Conservation (phyloP, 2,113 vertebrate species). For the Eulacestoma nigropectus region DNA sequence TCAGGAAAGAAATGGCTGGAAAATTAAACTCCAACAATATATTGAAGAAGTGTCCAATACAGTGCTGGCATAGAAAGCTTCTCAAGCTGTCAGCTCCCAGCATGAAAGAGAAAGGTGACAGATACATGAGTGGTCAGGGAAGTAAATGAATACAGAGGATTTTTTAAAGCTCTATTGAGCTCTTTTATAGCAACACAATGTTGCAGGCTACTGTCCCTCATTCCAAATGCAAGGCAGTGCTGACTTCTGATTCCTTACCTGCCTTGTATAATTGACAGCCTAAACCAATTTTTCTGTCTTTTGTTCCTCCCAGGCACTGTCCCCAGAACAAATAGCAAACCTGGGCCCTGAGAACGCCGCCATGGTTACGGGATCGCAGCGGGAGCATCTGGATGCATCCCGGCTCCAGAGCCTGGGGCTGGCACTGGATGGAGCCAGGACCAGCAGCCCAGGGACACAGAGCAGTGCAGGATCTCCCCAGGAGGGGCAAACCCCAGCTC, state of each 20-base stretch:
- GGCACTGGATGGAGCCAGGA: slow-evolving; percentile 69
- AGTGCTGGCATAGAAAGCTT: background rate
- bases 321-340: slow-evolving; percentile 69
- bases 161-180: background rate
- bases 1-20: background rate
- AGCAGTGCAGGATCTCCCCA: background rate
- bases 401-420: slow-evolving; percentile 74
- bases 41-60: background rate
- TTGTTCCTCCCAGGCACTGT: slow-evolving; percentile 64
- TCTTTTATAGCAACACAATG: background rate
- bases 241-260: background rate
- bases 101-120: background rate
- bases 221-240: background rate
- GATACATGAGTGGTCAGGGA: background rate
- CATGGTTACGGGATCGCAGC: slow-evolving; percentile 63
- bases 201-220: background rate
- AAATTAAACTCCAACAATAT: background rate
- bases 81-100: background rate
- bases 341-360: slow-evolving; percentile 77
- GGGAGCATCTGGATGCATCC: slow-evolving; percentile 20
- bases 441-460: background rate
- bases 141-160: background rate
- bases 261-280: background rate
- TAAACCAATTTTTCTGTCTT: background rate
- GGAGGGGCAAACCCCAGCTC: background rate